Percentiles rank a stretch among this genome's conserved stretches.
Conservation (phyloP, 2,888 invertebrate species). For the Eumerus sabulonum region DNA sequence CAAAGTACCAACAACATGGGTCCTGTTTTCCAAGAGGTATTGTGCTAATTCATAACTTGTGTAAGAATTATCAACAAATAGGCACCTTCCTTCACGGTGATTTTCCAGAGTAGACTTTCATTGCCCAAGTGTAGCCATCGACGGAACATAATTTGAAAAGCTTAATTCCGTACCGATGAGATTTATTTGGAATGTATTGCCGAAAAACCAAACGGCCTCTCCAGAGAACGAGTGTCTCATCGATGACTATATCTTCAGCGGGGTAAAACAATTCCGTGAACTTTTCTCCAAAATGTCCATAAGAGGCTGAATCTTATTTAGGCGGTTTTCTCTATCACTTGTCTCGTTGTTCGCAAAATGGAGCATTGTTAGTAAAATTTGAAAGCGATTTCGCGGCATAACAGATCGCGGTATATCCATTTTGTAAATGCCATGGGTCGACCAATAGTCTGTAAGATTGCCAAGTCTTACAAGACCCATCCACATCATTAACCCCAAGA, state of each 20-base stretch:
- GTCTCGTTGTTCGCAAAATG: not conserved
- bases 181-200: slow-evolving; percentile 62
- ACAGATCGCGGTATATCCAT: slow-evolving; percentile 5
- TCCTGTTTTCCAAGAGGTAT: slow-evolving; percentile 16
- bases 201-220: slow-evolving; percentile 50
- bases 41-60: slow-evolving; percentile 36
- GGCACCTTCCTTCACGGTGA: slow-evolving; percentile 7
- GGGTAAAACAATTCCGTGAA: slow-evolving; percentile 25
- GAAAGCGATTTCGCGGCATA: slow-evolving; percentile 2
- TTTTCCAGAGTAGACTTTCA: slow-evolving; percentile 47
- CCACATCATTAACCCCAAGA: not conserved
- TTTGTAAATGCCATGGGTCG: not conserved
- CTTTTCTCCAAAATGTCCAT: slow-evolving; percentile 8
- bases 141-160: slow-evolving; percentile 47
- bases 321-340: not conserved
- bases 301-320: slow-evolving; percentile 10
- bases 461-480: slow-evolving; percentile 2
- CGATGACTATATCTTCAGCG: slow-evolving; percentile 43
- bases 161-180: slow-evolving; percentile 54
- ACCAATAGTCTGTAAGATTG: not conserved
- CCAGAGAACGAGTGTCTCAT: slow-evolving; percentile 59
- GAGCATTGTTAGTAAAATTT: slow-evolving; percentile 1
- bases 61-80: slow-evolving; percentile 16
- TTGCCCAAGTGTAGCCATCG: slow-evolving; percentile 50
- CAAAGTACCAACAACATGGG: slow-evolving; percentile 52